Percentiles rank a stretch among this genome's conserved stretches.
phyloP scores from a whole-genome alignment of 2,113 vertebrate genomes.

The Hemiscyllium ocellatum region DNA sequence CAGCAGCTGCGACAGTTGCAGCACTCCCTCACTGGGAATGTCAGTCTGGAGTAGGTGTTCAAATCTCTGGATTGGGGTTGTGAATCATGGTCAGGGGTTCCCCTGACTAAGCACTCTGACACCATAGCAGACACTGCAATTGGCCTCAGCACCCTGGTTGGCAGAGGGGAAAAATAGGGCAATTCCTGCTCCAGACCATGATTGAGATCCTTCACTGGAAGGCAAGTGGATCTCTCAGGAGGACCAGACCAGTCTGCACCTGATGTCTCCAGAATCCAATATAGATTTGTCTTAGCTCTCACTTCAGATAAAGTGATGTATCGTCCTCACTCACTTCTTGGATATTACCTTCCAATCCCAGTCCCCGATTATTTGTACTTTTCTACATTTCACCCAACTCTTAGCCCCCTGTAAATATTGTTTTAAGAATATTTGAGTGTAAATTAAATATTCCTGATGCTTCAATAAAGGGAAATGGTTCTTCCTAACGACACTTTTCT shows the following conservation, averaged over 20 bases:
- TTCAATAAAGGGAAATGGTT: not conserved
- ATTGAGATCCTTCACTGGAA: not conserved
- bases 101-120: not conserved
- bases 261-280: not conserved
- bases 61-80: not conserved
- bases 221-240: not conserved
- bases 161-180: too few species aligned
- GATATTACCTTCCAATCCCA: not conserved
- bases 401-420: not conserved
- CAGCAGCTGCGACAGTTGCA: not conserved
- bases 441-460: slow-evolving; percentile 1
- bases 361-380: not conserved
- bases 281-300: not conserved
- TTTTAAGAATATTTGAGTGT: not conserved
- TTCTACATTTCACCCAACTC: not conserved
- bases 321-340: not conserved
- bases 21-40: not conserved
- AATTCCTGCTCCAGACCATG: not conserved
- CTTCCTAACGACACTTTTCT: not conserved
- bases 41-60: not conserved
- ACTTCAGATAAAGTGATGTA: not conserved
- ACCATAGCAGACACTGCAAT: not conserved
- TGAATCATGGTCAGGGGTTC: not conserved
- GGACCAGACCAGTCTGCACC: not conserved
- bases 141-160: not conserved